A percentile compares a stretch with the other conserved stretches of the same genome.
Evolutionary conservation across 2,113 vertebrate species (phyloP).

Genomic region (Amia ocellicauda): DNA sequence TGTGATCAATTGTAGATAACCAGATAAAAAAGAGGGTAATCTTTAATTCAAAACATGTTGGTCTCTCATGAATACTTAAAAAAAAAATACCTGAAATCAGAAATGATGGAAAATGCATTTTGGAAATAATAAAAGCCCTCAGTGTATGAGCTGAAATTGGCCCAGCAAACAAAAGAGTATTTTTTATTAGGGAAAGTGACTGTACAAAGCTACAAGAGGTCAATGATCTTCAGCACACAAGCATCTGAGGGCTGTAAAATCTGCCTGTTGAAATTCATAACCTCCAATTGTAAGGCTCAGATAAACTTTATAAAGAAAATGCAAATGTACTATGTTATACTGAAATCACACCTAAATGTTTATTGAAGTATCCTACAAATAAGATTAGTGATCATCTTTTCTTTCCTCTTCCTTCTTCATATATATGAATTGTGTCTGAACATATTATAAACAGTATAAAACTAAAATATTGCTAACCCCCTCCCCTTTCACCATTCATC

Average conservation of each 20-base stretch:
- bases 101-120: no score
- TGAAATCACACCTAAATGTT: no score
- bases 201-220: constrained; percentile 56
- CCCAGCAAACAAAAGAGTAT: constrained; percentile 58
- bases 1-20: no score
- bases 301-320: no score
- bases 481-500: no score
- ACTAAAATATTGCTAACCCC: no score
- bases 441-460: background rate
- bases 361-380: background rate
- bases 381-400: background rate
- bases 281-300: constrained; percentile 27
- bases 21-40: no score
- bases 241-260: constrained; percentile 46
- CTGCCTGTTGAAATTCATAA: constrained; percentile 37
- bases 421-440: background rate
- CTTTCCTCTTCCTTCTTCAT: background rate
- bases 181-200: constrained; percentile 64
- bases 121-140: constrained; percentile 31
- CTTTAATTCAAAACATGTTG: no score
- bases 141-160: constrained; percentile 32
- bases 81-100: no score
- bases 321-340: no score
- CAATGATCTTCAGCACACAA: constrained; percentile 61
- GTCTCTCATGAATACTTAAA: no score